phyloP scores from a whole-genome alignment of 1,140 invertebrate genomes.

The Ephestia elutella region DNA sequence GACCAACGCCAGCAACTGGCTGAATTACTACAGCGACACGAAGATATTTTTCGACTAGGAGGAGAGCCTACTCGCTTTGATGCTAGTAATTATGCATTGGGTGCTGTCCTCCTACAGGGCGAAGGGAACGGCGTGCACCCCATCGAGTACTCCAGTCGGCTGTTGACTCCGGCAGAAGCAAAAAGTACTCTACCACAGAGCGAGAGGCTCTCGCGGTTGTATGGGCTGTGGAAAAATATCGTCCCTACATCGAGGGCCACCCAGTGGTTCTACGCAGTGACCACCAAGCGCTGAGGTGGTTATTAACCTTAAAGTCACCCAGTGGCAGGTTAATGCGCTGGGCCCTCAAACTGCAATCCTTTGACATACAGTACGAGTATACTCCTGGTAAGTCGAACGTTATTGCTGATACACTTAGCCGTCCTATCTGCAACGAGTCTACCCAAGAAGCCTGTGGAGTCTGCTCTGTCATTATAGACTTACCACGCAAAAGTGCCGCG shows the following conservation, averaged over 20 bases:
- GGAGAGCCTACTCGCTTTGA: too few relatives aligned
- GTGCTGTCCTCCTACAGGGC: conserved; percentile 32
- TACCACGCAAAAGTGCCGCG: neutral
- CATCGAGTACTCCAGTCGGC: conserved; percentile 47
- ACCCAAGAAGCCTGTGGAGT: neutral
- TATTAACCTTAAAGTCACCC: conserved; percentile 57
- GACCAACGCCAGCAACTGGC: too few relatives aligned
- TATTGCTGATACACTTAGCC: conserved; percentile 27
- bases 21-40: too few relatives aligned
- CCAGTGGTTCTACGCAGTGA: conserved; percentile 32
- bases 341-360: conserved; percentile 59
- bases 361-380: conserved; percentile 35
- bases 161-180: conserved; percentile 54
- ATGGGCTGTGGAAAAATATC: conserved; percentile 35
- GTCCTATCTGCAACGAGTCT: conserved; percentile 17
- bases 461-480: neutral
- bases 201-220: conserved; percentile 51
- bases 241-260: conserved; percentile 44
- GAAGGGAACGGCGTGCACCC: conserved; percentile 12
- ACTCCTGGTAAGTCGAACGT: conserved; percentile 30
- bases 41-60: too few relatives aligned
- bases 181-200: conserved; percentile 63
- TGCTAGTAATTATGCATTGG: conserved; percentile 47
- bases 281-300: conserved; percentile 68
- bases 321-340: conserved; percentile 55